Percentiles rank a stretch among this genome's conserved stretches.
Conservation (phyloP, 2,888 invertebrate species). For the Chesias legatella region DNA sequence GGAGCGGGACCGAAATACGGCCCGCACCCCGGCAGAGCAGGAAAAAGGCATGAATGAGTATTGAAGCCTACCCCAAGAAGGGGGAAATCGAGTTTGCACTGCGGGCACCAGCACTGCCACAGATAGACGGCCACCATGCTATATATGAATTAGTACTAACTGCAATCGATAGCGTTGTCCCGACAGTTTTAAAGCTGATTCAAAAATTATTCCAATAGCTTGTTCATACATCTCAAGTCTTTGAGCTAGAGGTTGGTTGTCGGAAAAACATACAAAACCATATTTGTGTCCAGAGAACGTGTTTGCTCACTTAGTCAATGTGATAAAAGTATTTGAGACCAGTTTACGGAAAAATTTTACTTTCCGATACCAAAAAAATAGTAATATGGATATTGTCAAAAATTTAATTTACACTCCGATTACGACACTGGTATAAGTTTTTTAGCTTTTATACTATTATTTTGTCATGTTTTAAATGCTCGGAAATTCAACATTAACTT, state of each 20-base stretch:
- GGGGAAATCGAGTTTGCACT: constrained; percentile 77
- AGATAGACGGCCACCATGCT: constrained; percentile 59
- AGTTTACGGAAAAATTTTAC: too few species aligned
- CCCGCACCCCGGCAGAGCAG: constrained; percentile 54
- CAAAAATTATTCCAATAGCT: background rate
- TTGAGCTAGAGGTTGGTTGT: background rate
- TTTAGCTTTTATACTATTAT: too few species aligned
- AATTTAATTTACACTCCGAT: too few species aligned
- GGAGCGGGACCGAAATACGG: constrained; percentile 64
- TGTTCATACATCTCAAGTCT: background rate
- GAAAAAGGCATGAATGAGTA: constrained; percentile 78
- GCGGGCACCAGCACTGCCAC: constrained; percentile 67
- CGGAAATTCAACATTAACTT: background rate
- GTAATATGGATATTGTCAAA: too few species aligned
- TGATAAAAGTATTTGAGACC: too few species aligned
- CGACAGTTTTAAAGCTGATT: background rate
- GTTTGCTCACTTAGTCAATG: too few species aligned
- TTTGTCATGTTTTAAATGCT: background rate
- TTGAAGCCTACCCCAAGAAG: constrained; percentile 78
- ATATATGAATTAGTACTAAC: constrained; percentile 41
- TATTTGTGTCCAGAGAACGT: too few species aligned
- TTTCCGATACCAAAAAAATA: too few species aligned
- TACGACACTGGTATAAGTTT: too few species aligned
- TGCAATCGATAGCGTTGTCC: constrained; percentile 60
- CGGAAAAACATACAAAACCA: background rate